These are phyloP conservation scores for Argyresthia goedartella DNA, from an alignment of 2,888 invertebrate genomes.

Conservation along the genomic window DNA sequence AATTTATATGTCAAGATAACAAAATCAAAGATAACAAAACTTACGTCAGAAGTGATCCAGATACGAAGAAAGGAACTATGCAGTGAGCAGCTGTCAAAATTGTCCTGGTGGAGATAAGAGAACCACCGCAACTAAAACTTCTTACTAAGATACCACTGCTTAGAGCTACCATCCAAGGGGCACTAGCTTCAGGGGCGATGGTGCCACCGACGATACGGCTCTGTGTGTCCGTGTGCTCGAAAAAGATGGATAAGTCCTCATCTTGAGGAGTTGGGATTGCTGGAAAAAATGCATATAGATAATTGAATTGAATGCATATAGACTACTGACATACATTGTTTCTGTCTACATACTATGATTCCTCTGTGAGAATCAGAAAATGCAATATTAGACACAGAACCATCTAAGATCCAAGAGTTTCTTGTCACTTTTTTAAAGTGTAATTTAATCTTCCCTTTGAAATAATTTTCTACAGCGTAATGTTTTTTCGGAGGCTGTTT, in stretches of 20 bases:
- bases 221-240: constrained; percentile 25
- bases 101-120: constrained; percentile 1
- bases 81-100: constrained; percentile 1
- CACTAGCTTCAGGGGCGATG: neutral
- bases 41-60: constrained; percentile 17
- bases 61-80: neutral
- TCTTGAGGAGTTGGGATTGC: constrained; percentile 30
- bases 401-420: no score
- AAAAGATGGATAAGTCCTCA: constrained; percentile 30
- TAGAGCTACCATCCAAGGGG: constrained; percentile 15
- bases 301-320: neutral
- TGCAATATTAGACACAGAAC: no score
- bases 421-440: no score
- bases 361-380: no score
- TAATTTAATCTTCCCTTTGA: no score
- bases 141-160: constrained; percentile 9
- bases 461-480: no score
- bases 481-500: no score
- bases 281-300: constrained; percentile 14
- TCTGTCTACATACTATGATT: no score
- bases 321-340: no score
- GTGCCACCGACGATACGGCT: constrained; percentile 23
- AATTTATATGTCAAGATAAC: no score
- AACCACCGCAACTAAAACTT: constrained; percentile 13
- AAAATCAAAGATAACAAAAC: neutral